These are phyloP conservation scores for Cyrtodaria siliqua DNA, from an alignment of 2,888 invertebrate genomes.

Conservation along the genomic window DNA sequence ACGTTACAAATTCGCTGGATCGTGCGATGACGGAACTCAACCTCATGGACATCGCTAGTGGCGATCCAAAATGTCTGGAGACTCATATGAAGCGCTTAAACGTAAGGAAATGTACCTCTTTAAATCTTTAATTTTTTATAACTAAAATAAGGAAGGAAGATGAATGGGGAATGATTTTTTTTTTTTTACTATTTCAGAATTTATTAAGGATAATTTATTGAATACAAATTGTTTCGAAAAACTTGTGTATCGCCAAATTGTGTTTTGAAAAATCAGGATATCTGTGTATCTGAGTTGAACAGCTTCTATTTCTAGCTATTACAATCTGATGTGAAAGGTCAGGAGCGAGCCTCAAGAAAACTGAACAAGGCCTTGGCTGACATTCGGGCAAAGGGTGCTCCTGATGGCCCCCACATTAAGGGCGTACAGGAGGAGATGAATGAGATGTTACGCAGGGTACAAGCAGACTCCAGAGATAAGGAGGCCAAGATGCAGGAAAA, in stretches of 20 bases:
- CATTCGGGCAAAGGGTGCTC: slow-evolving; percentile 66
- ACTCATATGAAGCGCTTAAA: slow-evolving; percentile 84
- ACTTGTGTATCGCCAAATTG: too few relatives aligned
- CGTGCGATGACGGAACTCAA: slow-evolving; percentile 80
- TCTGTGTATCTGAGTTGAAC: too few relatives aligned
- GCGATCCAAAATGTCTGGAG: slow-evolving; percentile 85
- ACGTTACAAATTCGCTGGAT: slow-evolving; percentile 80
- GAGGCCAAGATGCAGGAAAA: slow-evolving; percentile 84
- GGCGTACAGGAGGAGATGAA: slow-evolving; percentile 83
- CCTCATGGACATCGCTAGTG: slow-evolving; percentile 79
- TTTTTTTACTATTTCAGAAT: too few relatives aligned
- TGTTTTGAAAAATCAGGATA: too few relatives aligned
- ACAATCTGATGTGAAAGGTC: slow-evolving; percentile 81
- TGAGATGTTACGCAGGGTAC: slow-evolving; percentile 76
- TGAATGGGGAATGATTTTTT: too few relatives aligned
- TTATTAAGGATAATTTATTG: too few relatives aligned
- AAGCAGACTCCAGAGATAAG: slow-evolving; percentile 81
- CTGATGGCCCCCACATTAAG: slow-evolving; percentile 69
- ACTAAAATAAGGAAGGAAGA: too few relatives aligned
- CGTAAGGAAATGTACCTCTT: slow-evolving; percentile 69
- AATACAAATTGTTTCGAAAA: too few relatives aligned
- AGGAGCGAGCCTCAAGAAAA: slow-evolving; percentile 80
- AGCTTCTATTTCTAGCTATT: slow-evolving; percentile 82
- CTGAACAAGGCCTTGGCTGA: slow-evolving; percentile 82
- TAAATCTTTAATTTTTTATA: too few relatives aligned